Base-by-base conservation (phyloP, 2,113 vertebrate genomes). In the Chauna torquata region DNA sequence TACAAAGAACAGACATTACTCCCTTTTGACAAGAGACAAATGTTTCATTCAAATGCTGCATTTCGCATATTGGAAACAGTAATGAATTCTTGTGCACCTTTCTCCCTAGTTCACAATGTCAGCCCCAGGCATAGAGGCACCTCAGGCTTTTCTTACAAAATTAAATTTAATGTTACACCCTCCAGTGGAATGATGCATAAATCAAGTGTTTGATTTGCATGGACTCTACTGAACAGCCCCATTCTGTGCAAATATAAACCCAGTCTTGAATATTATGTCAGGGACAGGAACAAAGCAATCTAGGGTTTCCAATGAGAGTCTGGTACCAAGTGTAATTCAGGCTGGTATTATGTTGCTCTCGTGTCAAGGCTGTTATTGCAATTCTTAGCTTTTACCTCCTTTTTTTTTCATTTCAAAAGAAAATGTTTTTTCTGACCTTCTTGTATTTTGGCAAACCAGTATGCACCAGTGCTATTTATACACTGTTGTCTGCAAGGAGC, bases 21-120 rank as follows among this genome's bases (percentile, higher is more conserved):
- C 97, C 92, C 97, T 98, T 98, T 98, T 99, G 99, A 99, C 99
- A 99, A 97, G 98, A 99, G 99, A 99, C 99, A 99, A 99, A 99
- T 99, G 99, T 99, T 99, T 99, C 99, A 99, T 99, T 99, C 99
- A 99, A 99, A 99, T 99, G 98, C 98, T 98, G 98, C 99, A 98
- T 99, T 99, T 99, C 98, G 98, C 99, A 99, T 99, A 99, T 99
- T 99, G 99, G 98, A 98, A 98, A 98, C 98, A 96, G 98, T 99
- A 99, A 99, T 99, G 99, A 99, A 99, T 99, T 99, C 98, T 96
- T 96, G 96, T 96, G 98, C 97, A 97, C 98, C 96, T 97, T 96
- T 98, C 98, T 91, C 96, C 98, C 97, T 97, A 97, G 99, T 99
- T 99, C 99, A 99, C 98, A 96, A 97, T 99, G 99, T 99, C 99